Conservation (phyloP, 2,113 vertebrate species). For the Hippocampus barbouri region DNA sequence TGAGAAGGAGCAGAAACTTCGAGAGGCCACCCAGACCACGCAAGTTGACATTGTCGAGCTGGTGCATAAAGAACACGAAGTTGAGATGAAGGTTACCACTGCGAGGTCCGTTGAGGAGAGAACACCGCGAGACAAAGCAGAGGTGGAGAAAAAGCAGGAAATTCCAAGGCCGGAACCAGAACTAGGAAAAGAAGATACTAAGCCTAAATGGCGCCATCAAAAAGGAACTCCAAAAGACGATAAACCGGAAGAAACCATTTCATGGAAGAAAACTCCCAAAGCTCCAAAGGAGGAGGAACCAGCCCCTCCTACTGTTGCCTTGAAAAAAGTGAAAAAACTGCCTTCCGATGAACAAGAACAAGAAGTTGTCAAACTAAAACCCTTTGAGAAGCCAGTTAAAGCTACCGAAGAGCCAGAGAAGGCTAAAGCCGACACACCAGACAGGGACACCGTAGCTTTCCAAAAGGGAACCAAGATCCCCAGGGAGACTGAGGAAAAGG, state of each 20-base stretch:
- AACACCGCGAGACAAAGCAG: constrained; percentile 45
- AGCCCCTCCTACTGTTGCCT: constrained; percentile 27
- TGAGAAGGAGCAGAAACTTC: constrained; percentile 51
- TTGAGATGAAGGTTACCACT: constrained; percentile 45
- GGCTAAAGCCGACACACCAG: constrained; percentile 73
- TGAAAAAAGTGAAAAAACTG: constrained; percentile 68
- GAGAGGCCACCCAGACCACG: constrained; percentile 51
- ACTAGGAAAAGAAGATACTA: constrained; percentile 36
- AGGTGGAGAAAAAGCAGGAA: constrained; percentile 45
- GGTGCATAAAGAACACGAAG: constrained; percentile 64
- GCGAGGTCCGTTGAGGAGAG: constrained; percentile 49
- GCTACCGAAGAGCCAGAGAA: constrained; percentile 45
- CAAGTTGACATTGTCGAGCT: constrained; percentile 36
- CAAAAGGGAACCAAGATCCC: constrained; percentile 51
- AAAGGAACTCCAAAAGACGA: constrained; percentile 45
- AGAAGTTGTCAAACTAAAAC: constrained; percentile 70
- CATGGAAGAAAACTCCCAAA: constrained; percentile 56
- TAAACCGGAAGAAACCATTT: constrained; percentile 52
- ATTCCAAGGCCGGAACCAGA: constrained; percentile 34
- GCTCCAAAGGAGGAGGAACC: constrained; percentile 49
- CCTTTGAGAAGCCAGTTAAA: constrained; percentile 68
- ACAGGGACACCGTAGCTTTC: constrained; percentile 56
- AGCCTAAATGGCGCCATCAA: constrained; percentile 51
- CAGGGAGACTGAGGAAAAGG: constrained; percentile 52
- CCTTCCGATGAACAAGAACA: constrained; percentile 60